Evolutionary conservation across 2,113 vertebrate genomes (phyloP).

Genomic region (Ranitomeya variabilis): DNA sequence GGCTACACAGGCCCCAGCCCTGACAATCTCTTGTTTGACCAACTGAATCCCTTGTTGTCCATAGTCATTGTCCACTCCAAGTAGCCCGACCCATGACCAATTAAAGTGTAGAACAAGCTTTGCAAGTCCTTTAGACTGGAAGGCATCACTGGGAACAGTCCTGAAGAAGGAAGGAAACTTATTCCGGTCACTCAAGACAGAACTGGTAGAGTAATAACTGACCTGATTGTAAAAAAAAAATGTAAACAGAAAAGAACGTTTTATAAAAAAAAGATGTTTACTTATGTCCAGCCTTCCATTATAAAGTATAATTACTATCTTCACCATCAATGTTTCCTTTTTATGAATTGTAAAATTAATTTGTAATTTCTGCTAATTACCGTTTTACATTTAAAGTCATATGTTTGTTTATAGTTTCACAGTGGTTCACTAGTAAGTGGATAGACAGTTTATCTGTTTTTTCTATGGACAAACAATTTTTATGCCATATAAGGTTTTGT

Average conservation of each 20-base stretch:
- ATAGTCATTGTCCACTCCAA: slow-evolving; percentile 61
- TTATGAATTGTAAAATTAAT: too few species aligned
- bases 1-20: slow-evolving; percentile 53
- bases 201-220: slow-evolving; percentile 52
- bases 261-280: neutral
- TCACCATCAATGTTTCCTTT: too few species aligned
- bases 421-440: too few species aligned
- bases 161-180: slow-evolving; percentile 62
- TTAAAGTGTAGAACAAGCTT: slow-evolving; percentile 53
- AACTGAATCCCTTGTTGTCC: slow-evolving; percentile 56
- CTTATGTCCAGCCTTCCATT: neutral
- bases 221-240: slow-evolving; percentile 46
- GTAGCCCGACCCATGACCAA: slow-evolving; percentile 59
- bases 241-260: neutral
- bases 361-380: too few species aligned
- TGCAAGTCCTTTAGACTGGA: neutral
- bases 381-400: too few species aligned
- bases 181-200: slow-evolving; percentile 58
- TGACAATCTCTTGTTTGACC: slow-evolving; percentile 19
- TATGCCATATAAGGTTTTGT: too few species aligned
- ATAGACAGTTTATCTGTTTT: too few species aligned
- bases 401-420: too few species aligned
- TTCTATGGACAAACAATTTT: too few species aligned
- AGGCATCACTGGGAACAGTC: slow-evolving; percentile 52
- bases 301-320: too few species aligned